Percentiles rank a stretch among this genome's conserved stretches.
These are phyloP conservation scores for Piaya cayana DNA, from an alignment of 2,113 vertebrate species.

Conservation along the genomic window DNA sequence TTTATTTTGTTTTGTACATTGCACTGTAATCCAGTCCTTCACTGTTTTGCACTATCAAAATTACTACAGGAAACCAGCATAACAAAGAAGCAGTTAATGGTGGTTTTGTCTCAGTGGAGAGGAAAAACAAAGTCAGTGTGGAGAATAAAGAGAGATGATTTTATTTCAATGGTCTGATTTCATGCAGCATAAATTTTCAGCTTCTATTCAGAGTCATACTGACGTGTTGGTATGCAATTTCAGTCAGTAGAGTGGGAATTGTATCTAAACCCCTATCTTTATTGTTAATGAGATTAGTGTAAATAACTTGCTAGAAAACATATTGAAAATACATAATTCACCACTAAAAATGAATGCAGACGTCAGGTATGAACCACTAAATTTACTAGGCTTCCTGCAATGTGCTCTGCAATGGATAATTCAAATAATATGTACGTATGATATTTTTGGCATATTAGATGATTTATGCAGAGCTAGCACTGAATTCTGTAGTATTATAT, in stretches of 20 bases:
- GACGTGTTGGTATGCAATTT: conserved; percentile 31
- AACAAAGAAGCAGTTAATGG: background rate
- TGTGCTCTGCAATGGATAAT: conserved; percentile 17
- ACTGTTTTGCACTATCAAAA: background rate
- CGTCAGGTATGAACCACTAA: conserved; percentile 27
- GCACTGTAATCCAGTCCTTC: background rate
- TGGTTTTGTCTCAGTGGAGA: background rate
- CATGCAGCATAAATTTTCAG: conserved; percentile 16
- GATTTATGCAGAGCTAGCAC: background rate
- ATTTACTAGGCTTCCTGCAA: conserved; percentile 48
- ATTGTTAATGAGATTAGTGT: conserved; percentile 65
- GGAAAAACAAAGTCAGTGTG: background rate
- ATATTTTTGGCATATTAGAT: conserved; percentile 8
- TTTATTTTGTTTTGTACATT: background rate
- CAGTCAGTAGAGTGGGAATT: conserved; percentile 23
- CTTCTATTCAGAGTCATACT: conserved; percentile 22
- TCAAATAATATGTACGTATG: background rate
- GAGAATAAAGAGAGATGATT: background rate
- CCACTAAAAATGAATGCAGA: conserved; percentile 26
- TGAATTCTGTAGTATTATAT: background rate
- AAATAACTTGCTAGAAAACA: conserved; percentile 65
- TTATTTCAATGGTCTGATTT: background rate
- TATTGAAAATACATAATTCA: conserved; percentile 55
- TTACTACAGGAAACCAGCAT: background rate
- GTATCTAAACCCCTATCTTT: conserved; percentile 20